These are phyloP conservation scores for Chionoecetes opilio DNA, from an alignment of 1,140 invertebrate species.

Conservation along the genomic window DNA sequence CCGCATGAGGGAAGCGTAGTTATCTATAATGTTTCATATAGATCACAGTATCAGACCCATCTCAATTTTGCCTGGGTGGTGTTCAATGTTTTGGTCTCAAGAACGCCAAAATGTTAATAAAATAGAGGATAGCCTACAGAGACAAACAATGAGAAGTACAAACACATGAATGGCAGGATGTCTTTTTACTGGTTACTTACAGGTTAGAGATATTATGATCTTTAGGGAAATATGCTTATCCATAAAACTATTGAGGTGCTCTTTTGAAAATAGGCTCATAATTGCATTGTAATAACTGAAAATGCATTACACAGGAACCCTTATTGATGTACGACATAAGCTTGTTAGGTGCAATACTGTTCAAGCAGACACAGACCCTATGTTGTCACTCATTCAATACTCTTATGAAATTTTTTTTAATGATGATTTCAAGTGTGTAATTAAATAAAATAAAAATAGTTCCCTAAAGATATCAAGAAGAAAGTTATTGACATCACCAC, in stretches of 20 bases:
- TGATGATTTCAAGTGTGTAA: background rate
- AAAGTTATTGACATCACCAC: background rate
- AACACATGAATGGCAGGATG: background rate
- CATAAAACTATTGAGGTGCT: background rate
- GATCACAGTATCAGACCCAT: background rate
- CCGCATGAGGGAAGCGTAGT: too few species aligned
- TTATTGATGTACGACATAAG: background rate
- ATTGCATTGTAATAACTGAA: background rate
- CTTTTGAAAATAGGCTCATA: background rate
- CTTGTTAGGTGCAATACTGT: background rate
- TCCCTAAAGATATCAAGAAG: slow-evolving; percentile 20
- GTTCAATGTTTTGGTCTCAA: background rate
- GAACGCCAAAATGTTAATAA: slow-evolving; percentile 19
- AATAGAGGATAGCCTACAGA: slow-evolving; percentile 1
- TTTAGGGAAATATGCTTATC: background rate
- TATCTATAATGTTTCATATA: background rate
- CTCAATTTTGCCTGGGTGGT: too few species aligned
- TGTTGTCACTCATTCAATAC: background rate
- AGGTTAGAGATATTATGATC: background rate
- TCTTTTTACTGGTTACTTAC: background rate
- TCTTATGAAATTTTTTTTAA: background rate
- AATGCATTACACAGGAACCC: background rate
- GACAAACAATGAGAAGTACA: slow-evolving; percentile 18
- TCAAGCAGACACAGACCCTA: background rate
- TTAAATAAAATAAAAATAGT: background rate